Evolutionary conservation across 2,888 invertebrate species (phyloP), one percentile per base, ranked within the genome.

Genomic region (Drosophila macrothrix): DNA sequence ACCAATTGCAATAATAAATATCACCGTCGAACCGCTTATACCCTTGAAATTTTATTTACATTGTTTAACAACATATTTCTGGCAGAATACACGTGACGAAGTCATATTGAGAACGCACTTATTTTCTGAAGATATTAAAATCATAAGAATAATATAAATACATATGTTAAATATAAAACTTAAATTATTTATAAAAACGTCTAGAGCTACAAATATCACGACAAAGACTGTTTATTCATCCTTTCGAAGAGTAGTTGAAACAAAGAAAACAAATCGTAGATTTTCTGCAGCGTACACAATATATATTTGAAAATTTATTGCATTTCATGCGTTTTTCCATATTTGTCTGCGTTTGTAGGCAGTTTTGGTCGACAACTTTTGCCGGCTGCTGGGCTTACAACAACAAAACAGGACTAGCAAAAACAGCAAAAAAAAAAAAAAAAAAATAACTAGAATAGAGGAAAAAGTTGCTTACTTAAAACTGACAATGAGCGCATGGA

Each of bases 221-320:
- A 16, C 25, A 54, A 35, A 54, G 5, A 12, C 43, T 22, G 29
- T 3, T 9, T 43, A 3, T 37, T 10, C 33, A 53, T n/a, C 22
- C 28, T n/a, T 55, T 29, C 22, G 52, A 37, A 69, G 60, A 35
- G 58, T 70, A 64, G 3, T 7, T 22, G 12, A 62, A 46, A 60
- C 37, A 61, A 56, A 29, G 53, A n/a, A 53, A 16, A 49, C 55
- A 70, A 58, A 33, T 39, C 22, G 29, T 56, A 19, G 59, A 25
- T 58, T 52, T 55, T 55, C 59, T 77, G 76, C 59, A 70, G 64
- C 69, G 67, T 76, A 77, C 74, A 81, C 78, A 76, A 82, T 76
- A 88, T 84, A 84, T 78, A 86, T 88, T 88, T 88, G 85, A 73
- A 85, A 88, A 88, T 88, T 89, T 88, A 88, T 88, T 88, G 85